Conservation (phyloP, 2,797 vertebrate species). For the Crypturellus tataupa region DNA sequence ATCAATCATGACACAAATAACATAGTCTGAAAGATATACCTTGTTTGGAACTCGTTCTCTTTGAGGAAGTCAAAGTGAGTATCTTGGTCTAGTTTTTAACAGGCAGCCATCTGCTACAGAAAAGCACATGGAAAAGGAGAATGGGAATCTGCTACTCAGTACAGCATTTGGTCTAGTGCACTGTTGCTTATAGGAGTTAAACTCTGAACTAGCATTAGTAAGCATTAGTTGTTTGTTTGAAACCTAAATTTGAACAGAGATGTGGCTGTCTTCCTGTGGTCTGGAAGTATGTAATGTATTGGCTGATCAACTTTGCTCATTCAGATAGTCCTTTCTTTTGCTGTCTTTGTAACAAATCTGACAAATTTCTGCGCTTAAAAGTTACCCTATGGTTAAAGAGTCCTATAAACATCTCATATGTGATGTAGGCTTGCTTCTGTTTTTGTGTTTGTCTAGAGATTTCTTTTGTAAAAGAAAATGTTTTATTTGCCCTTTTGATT, state of each 20-base stretch:
- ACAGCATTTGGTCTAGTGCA: background rate
- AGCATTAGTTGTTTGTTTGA: background rate
- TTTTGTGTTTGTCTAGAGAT: background rate
- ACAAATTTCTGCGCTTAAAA: background rate
- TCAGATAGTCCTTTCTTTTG: background rate
- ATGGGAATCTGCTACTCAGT: background rate
- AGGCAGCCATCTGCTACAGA: background rate
- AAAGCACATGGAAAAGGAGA: background rate
- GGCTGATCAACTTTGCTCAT: background rate
- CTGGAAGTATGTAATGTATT: background rate
- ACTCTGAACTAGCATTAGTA: background rate
- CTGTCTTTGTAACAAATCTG: background rate
- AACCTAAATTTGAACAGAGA: background rate
- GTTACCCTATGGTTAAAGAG: background rate
- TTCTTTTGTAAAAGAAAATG: background rate
- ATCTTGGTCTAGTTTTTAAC: background rate
- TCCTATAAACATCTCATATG: background rate
- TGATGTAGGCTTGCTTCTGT: background rate
- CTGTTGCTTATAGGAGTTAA: background rate
- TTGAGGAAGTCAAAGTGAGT: background rate
- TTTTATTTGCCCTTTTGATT: slow-evolving; percentile 19
- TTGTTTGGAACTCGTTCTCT: background rate
- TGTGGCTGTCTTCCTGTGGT: background rate
- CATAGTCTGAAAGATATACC: background rate
- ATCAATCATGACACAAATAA: background rate